phyloP scores from a whole-genome alignment of 2,888 invertebrate genomes.

The Geophilus truncorum region DNA sequence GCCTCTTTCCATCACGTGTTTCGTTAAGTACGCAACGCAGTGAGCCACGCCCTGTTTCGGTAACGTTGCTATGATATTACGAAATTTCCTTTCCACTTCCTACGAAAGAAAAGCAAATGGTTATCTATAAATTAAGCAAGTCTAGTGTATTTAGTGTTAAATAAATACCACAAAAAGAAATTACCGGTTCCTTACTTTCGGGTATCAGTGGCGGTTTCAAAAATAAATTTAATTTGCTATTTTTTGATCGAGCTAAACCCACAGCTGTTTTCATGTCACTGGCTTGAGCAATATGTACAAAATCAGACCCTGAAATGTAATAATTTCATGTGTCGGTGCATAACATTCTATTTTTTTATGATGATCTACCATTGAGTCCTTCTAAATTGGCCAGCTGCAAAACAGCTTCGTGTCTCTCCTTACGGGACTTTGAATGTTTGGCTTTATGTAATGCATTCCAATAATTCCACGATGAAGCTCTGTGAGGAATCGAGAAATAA shows the following conservation, averaged over 20 bases:
- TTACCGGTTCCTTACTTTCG: conserved; percentile 31
- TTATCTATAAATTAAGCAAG: too few relatives aligned
- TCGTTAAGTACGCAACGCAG: conserved; percentile 53
- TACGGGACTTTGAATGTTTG: background rate
- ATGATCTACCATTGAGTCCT: background rate
- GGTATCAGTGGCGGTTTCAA: conserved; percentile 56
- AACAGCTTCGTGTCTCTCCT: background rate
- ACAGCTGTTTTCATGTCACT: conserved; percentile 71
- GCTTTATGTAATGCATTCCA: background rate
- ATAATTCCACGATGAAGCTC: background rate
- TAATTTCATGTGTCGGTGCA: background rate
- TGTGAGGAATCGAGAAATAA: background rate
- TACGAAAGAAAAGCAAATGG: background rate
- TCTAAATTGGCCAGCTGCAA: background rate
- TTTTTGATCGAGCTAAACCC: conserved; percentile 65
- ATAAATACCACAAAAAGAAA: too few relatives aligned
- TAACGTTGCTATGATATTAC: conserved; percentile 50
- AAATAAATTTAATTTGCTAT: conserved; percentile 68
- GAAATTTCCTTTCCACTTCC: conserved; percentile 45
- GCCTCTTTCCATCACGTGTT: conserved; percentile 40
- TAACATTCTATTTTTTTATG: too few relatives aligned
- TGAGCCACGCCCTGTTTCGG: conserved; percentile 50
- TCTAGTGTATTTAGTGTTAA: too few relatives aligned
- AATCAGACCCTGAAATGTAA: conserved; percentile 55
- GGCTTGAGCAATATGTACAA: conserved; percentile 69